A percentile compares a stretch with the other conserved stretches of the same genome.
phyloP scores from a whole-genome alignment of 2,888 invertebrate genomes.

The Colletes collaris region DNA sequence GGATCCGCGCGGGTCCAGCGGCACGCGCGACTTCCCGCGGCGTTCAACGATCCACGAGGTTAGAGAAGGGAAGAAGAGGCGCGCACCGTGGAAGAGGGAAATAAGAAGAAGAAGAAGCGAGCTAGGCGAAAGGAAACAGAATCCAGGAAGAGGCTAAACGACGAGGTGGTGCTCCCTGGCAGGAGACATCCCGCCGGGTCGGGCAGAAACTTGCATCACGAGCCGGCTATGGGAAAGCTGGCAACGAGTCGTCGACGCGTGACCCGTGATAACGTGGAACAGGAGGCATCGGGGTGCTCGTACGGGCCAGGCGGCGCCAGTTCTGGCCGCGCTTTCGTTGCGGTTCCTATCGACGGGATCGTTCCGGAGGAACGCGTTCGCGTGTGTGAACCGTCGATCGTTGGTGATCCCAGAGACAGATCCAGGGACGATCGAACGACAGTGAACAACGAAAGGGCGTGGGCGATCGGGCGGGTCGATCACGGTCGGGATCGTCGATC shows the following conservation, averaged over 20 bases:
- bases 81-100: not conserved
- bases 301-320: constrained; percentile 12
- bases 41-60: too few relatives aligned
- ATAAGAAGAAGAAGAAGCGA: not conserved
- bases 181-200: constrained; percentile 50
- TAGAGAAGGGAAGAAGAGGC: not conserved
- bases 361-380: not conserved
- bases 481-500: too few relatives aligned
- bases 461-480: not conserved
- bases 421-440: not conserved
- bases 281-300: constrained; percentile 39
- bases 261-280: constrained; percentile 58
- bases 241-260: constrained; percentile 67
- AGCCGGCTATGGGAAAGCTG: constrained; percentile 81
- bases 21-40: too few relatives aligned
- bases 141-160: constrained; percentile 9
- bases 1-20: not conserved
- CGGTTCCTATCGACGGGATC: constrained; percentile 25
- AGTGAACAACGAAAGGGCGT: too few relatives aligned
- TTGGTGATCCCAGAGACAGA: not conserved
- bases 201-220: constrained; percentile 70
- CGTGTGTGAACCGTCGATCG: not conserved
- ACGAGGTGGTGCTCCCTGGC: constrained; percentile 25
- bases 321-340: constrained; percentile 26
- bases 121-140: not conserved